Evolutionary conservation across 2,888 invertebrate species (phyloP).

Genomic region (Saturnia japonica): DNA sequence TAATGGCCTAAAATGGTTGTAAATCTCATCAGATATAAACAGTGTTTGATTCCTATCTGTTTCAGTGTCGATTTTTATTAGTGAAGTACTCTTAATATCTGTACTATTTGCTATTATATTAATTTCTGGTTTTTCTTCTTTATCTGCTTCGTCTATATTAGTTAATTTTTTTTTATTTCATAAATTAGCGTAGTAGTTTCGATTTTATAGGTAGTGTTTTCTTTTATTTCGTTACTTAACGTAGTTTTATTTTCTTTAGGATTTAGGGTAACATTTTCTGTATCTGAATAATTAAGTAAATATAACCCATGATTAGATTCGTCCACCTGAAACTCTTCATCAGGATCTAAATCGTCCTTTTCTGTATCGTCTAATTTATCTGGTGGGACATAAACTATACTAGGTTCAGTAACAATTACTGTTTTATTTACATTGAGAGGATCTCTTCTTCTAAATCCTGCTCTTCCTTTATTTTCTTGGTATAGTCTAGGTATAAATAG

Average conservation of each 20-base stretch:
- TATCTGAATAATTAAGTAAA: slow-evolving; percentile 75
- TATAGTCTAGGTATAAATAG: slow-evolving; percentile 68
- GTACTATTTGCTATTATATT: slow-evolving; percentile 66
- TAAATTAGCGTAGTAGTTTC: slow-evolving; percentile 42
- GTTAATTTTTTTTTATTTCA: slow-evolving; percentile 40
- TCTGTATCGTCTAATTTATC: slow-evolving; percentile 73
- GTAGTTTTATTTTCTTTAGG: slow-evolving; percentile 53
- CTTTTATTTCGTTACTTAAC: slow-evolving; percentile 45
- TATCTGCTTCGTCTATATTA: slow-evolving; percentile 41
- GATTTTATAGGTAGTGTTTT: slow-evolving; percentile 40
- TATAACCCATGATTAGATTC: slow-evolving; percentile 79
- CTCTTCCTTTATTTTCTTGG: slow-evolving; percentile 67
- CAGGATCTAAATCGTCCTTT: slow-evolving; percentile 76
- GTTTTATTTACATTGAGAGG: slow-evolving; percentile 46
- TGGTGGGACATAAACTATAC: slow-evolving; percentile 71
- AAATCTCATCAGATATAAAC: slow-evolving; percentile 83
- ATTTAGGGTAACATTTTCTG: slow-evolving; percentile 65
- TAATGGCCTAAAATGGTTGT: slow-evolving; percentile 84
- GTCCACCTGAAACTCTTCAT: slow-evolving; percentile 80
- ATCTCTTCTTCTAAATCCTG: slow-evolving; percentile 67
- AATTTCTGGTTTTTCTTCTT: slow-evolving; percentile 56
- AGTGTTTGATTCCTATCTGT: slow-evolving; percentile 79
- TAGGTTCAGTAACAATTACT: slow-evolving; percentile 56
- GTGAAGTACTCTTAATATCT: slow-evolving; percentile 54
- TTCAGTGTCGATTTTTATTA: slow-evolving; percentile 58